Percentiles rank a stretch among this genome's conserved stretches.
phyloP scores from a whole-genome alignment of 2,797 vertebrate species.

The Cryptoblepharus egeriae region DNA sequence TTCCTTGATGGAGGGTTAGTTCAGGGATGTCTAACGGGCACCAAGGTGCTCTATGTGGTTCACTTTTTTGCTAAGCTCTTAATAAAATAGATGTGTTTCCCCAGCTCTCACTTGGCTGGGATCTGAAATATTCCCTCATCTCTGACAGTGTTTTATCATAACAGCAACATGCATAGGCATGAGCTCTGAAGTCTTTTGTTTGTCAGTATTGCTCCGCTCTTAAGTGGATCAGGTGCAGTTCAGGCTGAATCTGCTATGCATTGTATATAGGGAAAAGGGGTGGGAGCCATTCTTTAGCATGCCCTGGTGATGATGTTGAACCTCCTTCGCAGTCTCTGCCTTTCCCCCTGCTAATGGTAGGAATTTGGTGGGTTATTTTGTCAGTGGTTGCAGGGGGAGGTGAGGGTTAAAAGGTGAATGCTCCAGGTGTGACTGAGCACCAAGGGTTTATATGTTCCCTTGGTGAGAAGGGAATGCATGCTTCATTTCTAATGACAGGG shows the following conservation, averaged over 20 bases:
- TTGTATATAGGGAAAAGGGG: neutral
- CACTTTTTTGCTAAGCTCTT: neutral
- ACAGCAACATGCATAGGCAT: neutral
- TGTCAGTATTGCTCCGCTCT: rapidly evolving
- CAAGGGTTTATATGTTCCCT: neutral
- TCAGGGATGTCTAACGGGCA: rapidly evolving
- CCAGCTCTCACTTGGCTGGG: constrained; percentile 5
- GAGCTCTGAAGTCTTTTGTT: neutral
- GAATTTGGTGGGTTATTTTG: constrained; percentile 10
- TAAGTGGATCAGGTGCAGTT: neutral
- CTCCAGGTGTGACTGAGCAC: constrained; percentile 38
- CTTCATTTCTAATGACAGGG: constrained; percentile 40
- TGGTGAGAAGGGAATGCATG: constrained; percentile 28
- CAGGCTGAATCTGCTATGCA: neutral
- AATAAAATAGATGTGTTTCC: neutral
- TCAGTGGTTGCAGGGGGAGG: neutral
- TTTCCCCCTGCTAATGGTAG: neutral
- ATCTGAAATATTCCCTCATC: neutral
- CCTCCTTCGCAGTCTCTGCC: neutral
- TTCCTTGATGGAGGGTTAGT: constrained; percentile 13
- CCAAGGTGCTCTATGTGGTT: neutral
- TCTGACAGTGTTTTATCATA: neutral
- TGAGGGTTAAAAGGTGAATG: neutral
- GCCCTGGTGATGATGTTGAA: neutral
- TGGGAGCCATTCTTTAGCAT: rapidly evolving